Base-by-base conservation (phyloP, 2,797 vertebrate genomes). In the Cyclopterus lumpus region DNA sequence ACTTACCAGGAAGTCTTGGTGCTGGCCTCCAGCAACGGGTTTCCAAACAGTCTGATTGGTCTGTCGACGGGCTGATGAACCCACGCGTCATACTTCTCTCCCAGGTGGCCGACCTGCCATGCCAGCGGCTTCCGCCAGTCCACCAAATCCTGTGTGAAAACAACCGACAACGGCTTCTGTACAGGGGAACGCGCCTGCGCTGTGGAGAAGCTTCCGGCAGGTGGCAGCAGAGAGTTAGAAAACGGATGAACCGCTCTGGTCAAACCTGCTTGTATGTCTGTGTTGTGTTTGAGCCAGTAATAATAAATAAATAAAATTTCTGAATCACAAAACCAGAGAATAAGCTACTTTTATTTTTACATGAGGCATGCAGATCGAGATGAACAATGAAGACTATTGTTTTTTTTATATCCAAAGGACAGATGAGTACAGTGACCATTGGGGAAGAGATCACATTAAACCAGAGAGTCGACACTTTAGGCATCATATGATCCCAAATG, bases 31-130 rank as follows among this genome's bases (percentile, higher is more conserved):
- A 99, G 14, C 53, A 99, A 71, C 67, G 97, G 92, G 0, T 96
- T 98, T 51, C 96, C 94, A 86, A 99, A 99, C 77, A 99, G 95
- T 77, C 98, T 94, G 84, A 99, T 98, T 4, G 97, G 97, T 57
- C 96, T 93, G 84, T 97, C 95, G 32, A 99, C 97, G 0, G 98
- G 98, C 87, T 99, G 97, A 85, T 99, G 98, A 36, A 99, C 97
- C 98, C 98, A 99, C 0, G 97, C 96, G 0, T 99, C 96, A 0
- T 99, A 99, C 73, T 97, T 97, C 89, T 99, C 98, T 24, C 96
- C 93, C 6, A 99, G 89, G 86, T 97, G 84, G 60, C 98, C 98
- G 15, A 99, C 98, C 90, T 99, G 98, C 98, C 98, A 99, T 6
- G 98, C 95, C 65, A 99, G 88, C 5, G 98, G 98, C 86, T 97